phyloP scores from a whole-genome alignment of 2,113 vertebrate genomes.

The Benitochromis conjunctus region DNA sequence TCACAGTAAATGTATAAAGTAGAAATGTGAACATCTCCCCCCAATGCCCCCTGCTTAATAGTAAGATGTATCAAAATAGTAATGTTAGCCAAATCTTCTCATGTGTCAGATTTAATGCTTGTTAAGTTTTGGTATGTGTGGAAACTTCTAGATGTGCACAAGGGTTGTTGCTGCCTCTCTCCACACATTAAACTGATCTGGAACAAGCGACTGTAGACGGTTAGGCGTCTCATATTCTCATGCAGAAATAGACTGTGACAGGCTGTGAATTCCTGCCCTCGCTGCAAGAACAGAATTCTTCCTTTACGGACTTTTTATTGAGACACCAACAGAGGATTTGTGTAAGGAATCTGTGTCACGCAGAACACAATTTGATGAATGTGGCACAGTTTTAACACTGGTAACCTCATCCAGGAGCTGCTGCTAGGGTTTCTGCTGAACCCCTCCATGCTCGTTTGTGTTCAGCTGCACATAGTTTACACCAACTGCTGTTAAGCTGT shows the following conservation, averaged over 20 bases:
- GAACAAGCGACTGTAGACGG: neutral
- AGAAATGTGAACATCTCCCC: neutral
- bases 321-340: constrained; percentile 43
- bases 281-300: constrained; percentile 12
- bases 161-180: neutral
- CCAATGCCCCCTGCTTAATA: neutral
- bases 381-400: constrained; percentile 45
- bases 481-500: constrained; percentile 18
- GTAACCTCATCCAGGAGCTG: constrained; percentile 4
- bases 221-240: constrained; percentile 17
- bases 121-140: neutral
- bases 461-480: constrained; percentile 5
- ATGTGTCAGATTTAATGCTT: neutral
- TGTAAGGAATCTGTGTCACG: constrained; percentile 53
- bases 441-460: neutral
- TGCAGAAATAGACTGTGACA: constrained; percentile 29
- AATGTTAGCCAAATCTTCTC: neutral
- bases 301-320: constrained; percentile 35
- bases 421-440: constrained; percentile 10
- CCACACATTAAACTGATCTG: neutral
- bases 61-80: neutral
- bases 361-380: constrained; percentile 42
- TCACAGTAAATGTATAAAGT: neutral
- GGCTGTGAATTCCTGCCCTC: constrained; percentile 32
- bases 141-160: neutral